Base-by-base conservation (phyloP, 2,797 vertebrate species). In the Margarornis squamiger region DNA sequence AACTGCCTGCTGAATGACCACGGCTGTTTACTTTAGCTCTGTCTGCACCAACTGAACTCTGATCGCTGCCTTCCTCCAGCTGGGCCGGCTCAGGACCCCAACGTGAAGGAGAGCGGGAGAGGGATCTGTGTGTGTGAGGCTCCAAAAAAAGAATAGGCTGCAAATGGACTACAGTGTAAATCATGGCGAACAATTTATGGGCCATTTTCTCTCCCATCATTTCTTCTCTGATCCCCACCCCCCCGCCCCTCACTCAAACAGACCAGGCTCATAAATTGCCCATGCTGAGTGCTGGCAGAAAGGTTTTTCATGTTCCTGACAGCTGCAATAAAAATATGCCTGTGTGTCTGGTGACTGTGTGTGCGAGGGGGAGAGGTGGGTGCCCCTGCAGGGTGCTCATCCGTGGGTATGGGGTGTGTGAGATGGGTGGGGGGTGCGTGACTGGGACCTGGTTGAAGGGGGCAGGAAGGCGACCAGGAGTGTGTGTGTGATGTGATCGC, bases 21-120 rank as follows among this genome's bases (percentile, higher is more conserved):
- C 98, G 98, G 96, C 98, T 99, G 99, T 99, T 99, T 99, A 99
- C 99, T 99, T 99, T 99, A 99, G 98, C 98, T 99, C 99, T 99
- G 99, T 99, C 99, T 99, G 99, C 99, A 99, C 98, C 98, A 98
- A 98, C 98, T 98, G 98, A 98, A 98, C 98, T 98, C 98, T 97
- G 98, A 98, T 98, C 97, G 97, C 98, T 98, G 98, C 98, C 98
- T 99, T 98, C 98, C 98, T 99, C 99, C 99, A 99, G 99, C 99
- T 99, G 99, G 98, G 97, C 98, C 98, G 98, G 98, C 99, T 99
- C 99, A 99, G 98, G 98, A 98, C 97, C 98, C 97, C 97, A 90
- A 97, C 62, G 90, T 27, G 68, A 66, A 93, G 94, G 80, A 67
- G 92, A 91, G 58, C 20, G 38, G 51, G 68, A 61, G 79, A 45